A percentile compares a stretch with the other conserved stretches of the same genome.
Conservation (phyloP, 23 tunicate genomes). For the Trididemnum clinides region DNA sequence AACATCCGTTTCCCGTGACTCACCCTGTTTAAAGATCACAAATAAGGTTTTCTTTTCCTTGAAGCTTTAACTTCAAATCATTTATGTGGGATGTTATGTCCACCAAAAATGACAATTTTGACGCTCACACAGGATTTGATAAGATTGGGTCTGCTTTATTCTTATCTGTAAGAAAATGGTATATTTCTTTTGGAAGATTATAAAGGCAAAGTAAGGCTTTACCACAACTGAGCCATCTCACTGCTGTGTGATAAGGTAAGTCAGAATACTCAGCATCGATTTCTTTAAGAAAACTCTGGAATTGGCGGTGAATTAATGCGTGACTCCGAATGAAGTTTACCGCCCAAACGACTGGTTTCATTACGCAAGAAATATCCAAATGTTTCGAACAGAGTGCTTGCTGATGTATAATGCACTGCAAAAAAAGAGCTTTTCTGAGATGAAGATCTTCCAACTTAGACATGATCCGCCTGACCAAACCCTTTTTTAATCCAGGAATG, state of each 20-base stretch:
- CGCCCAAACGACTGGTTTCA: slow-evolving; percentile 50
- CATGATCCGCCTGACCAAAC: slow-evolving; percentile 58
- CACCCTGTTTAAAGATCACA: slow-evolving; percentile 42
- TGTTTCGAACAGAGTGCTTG: slow-evolving; percentile 50
- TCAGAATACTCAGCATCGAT: slow-evolving; percentile 29
- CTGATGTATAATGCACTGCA: slow-evolving; percentile 39
- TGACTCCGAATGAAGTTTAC: slow-evolving; percentile 52
- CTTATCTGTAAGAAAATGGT: too few relatives aligned
- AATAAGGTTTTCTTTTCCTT: slow-evolving; percentile 23
- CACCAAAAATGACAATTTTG: slow-evolving; percentile 33
- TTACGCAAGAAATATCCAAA: slow-evolving; percentile 43
- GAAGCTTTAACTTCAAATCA: slow-evolving; percentile 24
- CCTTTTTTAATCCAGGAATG: slow-evolving; percentile 53
- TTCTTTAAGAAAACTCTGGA: slow-evolving; percentile 25
- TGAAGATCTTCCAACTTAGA: slow-evolving; percentile 63
- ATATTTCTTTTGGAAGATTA: slow-evolving; percentile 19
- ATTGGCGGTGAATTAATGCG: slow-evolving; percentile 50
- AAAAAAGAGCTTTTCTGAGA: slow-evolving; percentile 39
- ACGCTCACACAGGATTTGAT: not conserved
- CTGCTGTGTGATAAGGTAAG: slow-evolving; percentile 30
- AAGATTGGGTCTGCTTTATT: not conserved
- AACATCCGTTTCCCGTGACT: too few relatives aligned
- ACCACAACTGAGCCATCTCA: slow-evolving; percentile 30
- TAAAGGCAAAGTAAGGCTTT: slow-evolving; percentile 11
- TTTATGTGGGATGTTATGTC: slow-evolving; percentile 25